Base-by-base conservation (phyloP, 2,888 invertebrate species). In the Sisyra terminalis region DNA sequence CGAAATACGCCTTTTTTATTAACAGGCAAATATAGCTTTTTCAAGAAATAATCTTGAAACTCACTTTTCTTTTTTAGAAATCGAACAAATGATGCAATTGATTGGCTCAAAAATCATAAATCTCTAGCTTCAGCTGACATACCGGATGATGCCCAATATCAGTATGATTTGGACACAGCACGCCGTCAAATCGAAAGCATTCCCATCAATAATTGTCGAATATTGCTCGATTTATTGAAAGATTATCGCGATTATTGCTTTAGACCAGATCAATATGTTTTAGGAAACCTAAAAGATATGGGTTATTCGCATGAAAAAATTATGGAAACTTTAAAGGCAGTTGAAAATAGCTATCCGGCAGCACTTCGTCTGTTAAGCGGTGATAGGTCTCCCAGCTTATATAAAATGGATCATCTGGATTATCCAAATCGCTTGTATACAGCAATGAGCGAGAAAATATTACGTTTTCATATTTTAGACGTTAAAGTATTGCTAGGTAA, bases 401-500 rank as follows among this genome's bases (percentile, higher is more conserved):
- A 13, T 10, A 14, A 34, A 16, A 41, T 41, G 41, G 34, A 29
- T n/a, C 14, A 11, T 18, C 14, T 41, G 11, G 10, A 32, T 14
- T 41, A 41, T 35, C 41, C 41, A 18, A 41, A 41, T 41, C 32
- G 41, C 8, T 14, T 41, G 11, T 41, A 41, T 34, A 10, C 16
- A 10, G 11, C 32, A 2, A 41, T 41, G 30, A 30, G 8, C 8
- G 41, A 41, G 7, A 11, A 29, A 17, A 11, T 41, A 14, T 34
- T 41, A 34, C 16, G 34, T 17, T 15, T 17, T 34, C 41, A 41
- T 18, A 34, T 41, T 9, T 24, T 41, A 15, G 34, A 41, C 8
- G 11, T 10, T 2, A 41, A 41, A 41, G 32, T 41, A 10, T 29
- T 41, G 9, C n/a, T 41, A 9, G 41, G 41, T 41, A 41, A n/a